Conservation (phyloP, 1,140 invertebrate genomes). For the Anastatus disparis region DNA sequence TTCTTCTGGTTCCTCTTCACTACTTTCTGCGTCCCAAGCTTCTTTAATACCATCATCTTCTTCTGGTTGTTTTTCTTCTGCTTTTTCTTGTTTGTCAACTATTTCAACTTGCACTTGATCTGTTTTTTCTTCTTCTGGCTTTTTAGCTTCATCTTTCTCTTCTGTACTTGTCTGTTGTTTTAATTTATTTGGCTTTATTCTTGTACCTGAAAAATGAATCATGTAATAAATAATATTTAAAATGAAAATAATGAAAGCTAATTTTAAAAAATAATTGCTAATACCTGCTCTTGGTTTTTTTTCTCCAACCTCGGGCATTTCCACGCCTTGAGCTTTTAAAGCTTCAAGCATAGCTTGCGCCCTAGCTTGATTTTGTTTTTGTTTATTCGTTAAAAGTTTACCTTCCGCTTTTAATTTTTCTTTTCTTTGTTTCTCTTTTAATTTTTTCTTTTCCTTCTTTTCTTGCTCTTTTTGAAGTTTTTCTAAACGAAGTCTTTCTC, state of each 20-base stretch:
- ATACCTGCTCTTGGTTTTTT: constrained; percentile 75
- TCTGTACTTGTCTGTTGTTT: constrained; percentile 62
- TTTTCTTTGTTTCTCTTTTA: constrained; percentile 94
- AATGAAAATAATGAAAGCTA: background rate
- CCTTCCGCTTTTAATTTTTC: constrained; percentile 94
- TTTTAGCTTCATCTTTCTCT: constrained; percentile 65
- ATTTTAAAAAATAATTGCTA: background rate
- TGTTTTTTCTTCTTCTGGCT: constrained; percentile 63
- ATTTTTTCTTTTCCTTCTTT: constrained; percentile 89
- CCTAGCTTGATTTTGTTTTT: constrained; percentile 88
- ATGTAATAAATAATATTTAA: background rate
- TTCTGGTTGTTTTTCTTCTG: constrained; percentile 68
- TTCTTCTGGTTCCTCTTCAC: constrained; percentile 73
- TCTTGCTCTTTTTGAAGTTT: constrained; percentile 85
- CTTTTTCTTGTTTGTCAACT: constrained; percentile 65
- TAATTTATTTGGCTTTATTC: constrained; percentile 77
- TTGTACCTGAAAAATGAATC: constrained; percentile 66
- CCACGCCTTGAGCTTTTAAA: constrained; percentile 84
- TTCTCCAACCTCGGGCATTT: constrained; percentile 75
- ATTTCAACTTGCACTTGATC: constrained; percentile 71
- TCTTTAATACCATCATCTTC: constrained; percentile 80
- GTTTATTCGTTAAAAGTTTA: constrained; percentile 91
- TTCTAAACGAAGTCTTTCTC: constrained; percentile 78
- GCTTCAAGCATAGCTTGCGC: constrained; percentile 89
- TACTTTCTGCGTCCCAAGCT: constrained; percentile 84